phyloP scores from a whole-genome alignment of 2,888 invertebrate species.

The Brachylomia viminalis region DNA sequence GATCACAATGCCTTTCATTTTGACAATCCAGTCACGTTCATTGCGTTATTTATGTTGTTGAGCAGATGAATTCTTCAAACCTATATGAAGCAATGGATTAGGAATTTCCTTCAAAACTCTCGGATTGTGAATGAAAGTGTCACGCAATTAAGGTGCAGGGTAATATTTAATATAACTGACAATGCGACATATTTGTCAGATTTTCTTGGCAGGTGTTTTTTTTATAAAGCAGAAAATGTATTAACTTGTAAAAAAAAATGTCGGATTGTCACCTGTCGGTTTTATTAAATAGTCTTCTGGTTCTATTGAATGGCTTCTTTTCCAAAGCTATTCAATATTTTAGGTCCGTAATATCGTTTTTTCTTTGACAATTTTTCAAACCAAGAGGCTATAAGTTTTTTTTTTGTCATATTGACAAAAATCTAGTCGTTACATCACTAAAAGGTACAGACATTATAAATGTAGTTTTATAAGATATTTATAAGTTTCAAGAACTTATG shows the following conservation, averaged over 20 bases:
- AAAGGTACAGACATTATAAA: neutral
- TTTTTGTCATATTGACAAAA: conserved; percentile 33
- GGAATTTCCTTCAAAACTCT: neutral
- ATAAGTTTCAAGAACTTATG: neutral
- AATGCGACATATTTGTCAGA: neutral
- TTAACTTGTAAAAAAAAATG: neutral
- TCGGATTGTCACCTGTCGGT: neutral
- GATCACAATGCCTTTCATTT: neutral
- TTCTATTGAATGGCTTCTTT: conserved; percentile 5
- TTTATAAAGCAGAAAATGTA: neutral
- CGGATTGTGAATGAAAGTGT: neutral
- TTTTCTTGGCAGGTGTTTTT: neutral
- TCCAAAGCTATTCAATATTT: conserved; percentile 34
- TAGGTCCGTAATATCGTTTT: conserved; percentile 22
- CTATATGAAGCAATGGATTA: neutral
- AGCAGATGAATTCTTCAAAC: neutral
- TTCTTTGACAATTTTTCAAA: neutral
- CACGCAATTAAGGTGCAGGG: neutral
- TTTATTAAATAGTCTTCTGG: neutral
- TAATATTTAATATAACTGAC: neutral
- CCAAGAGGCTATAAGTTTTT: neutral
- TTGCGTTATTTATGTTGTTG: neutral
- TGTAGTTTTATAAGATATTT: neutral
- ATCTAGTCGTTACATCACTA: conserved; percentile 8
- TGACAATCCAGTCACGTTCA: neutral